These are phyloP conservation scores for Halichoerus grypus DNA, from an alignment of 2,113 vertebrate species.

Conservation along the genomic window DNA sequence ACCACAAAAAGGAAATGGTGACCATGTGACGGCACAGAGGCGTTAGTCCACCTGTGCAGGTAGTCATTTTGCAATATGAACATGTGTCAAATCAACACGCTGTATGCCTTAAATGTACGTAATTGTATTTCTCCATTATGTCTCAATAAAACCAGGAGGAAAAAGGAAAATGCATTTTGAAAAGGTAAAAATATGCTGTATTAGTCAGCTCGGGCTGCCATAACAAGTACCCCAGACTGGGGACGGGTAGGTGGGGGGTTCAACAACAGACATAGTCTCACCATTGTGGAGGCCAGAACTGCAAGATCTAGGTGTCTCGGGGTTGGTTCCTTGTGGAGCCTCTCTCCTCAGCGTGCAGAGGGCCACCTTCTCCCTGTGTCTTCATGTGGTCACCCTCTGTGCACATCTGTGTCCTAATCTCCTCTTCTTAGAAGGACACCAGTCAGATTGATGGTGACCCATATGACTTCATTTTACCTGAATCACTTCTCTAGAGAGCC, in stretches of 20 bases:
- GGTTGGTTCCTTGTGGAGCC: not conserved
- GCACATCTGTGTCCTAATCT: not conserved
- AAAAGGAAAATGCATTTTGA: not conserved
- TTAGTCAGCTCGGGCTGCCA: not conserved
- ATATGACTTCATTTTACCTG: not conserved
- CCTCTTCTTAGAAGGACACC: not conserved
- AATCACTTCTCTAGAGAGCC: not conserved
- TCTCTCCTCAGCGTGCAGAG: not conserved
- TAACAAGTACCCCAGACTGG: too few species aligned
- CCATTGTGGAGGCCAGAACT: too few species aligned
- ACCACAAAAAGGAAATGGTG: not conserved
- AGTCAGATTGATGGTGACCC: not conserved
- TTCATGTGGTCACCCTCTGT: too few species aligned
- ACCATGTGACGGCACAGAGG: not conserved
- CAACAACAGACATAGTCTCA: fast-evolving
- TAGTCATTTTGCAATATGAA: not conserved
- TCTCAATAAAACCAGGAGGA: not conserved
- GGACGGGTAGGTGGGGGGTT: not conserved
- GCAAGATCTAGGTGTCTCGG: fast-evolving
- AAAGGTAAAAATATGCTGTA: not conserved
- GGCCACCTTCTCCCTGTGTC: not conserved
- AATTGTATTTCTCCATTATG: fast-evolving
- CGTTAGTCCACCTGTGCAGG: not conserved
- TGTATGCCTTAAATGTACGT: not conserved
- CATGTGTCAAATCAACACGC: not conserved